Evolutionary conservation across 2,113 vertebrate genomes (phyloP), one percentile per base, ranked within the genome.

Genomic region (Ifrita kowaldi): DNA sequence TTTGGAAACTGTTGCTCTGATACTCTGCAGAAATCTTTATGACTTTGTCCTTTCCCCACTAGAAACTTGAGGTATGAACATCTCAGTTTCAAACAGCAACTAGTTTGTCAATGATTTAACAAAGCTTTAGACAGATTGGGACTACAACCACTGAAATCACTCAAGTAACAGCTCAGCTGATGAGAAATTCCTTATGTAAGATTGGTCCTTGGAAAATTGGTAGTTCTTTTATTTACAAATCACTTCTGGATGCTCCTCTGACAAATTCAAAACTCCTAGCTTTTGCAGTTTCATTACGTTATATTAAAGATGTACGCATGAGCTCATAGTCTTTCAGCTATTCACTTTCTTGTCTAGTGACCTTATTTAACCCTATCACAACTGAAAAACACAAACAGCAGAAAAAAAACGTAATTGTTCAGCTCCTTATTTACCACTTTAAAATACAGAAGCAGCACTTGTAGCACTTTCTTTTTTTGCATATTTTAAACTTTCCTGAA

Each of bases 391-490:
- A 3, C 7, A 35, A 63, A 23, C 8, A 84, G 28, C 10, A 46
- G 21, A 5, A 65, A 50, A 57, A 56, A 27, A 0, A 1, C 1
- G 0, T 16, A 15, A 44, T 76, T 73, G 19, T 27, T 79, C 15
- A 3, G 8, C 68, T 93, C 27, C 11, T 67, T 75, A n/a, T 75
- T 79, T 90, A 46, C 24, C 2, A 20, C 11, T 86, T 80, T 19
- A 77, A 65, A 69, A 77, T 65, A 49, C 5, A 46, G 39, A 79
- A 64, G 11, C 9, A 75, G 23, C 12, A 30, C 5, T n/a, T 56
- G 6, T 20, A 42, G 6, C 18, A 16, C 14, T 50, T 79, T 30
- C 13, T 76, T 65, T 22, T 67, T 87, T 42, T 53, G 24, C 1
- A 1, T 79, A 42, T 44, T 80, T 78, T 76, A 41, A 24, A 14